Evolutionary conservation across 2,888 invertebrate genomes (phyloP).

Genomic region (Mythimna pallens): DNA sequence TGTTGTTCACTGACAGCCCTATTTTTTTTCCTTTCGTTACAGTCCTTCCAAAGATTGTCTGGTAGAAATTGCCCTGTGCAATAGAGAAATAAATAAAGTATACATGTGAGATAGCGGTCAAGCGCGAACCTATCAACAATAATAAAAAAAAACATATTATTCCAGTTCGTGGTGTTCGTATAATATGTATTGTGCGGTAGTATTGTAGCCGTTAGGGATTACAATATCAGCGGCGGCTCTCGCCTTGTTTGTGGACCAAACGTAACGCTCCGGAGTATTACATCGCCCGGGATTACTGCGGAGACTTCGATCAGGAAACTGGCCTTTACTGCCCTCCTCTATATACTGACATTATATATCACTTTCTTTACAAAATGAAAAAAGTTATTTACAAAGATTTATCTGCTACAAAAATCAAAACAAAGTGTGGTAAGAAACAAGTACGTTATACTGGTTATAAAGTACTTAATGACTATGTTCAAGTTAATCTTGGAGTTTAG

Average conservation of each 20-base stretch:
- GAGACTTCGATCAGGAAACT: background rate
- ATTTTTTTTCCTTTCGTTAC: no score
- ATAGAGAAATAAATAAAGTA: no score
- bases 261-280: background rate
- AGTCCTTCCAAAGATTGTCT: no score
- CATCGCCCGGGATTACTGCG: background rate
- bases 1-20: no score
- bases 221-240: constrained; percentile 1
- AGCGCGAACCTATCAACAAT: no score
- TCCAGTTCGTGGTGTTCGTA: constrained; percentile 12
- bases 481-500: no score
- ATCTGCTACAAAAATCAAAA: background rate
- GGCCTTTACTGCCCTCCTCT: constrained; percentile 3
- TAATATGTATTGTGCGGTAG: constrained; percentile 8
- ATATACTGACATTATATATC: background rate
- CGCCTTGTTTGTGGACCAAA: constrained; percentile 19
- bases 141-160: no score
- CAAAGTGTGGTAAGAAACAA: no score
- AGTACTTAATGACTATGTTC: no score
- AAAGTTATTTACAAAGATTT: background rate
- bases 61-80: no score
- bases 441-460: no score
- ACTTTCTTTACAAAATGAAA: background rate
- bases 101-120: no score
- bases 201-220: constrained; percentile 22